Conservation (phyloP, 2,113 vertebrate species). For the Ictidomys tridecemlineatus region DNA sequence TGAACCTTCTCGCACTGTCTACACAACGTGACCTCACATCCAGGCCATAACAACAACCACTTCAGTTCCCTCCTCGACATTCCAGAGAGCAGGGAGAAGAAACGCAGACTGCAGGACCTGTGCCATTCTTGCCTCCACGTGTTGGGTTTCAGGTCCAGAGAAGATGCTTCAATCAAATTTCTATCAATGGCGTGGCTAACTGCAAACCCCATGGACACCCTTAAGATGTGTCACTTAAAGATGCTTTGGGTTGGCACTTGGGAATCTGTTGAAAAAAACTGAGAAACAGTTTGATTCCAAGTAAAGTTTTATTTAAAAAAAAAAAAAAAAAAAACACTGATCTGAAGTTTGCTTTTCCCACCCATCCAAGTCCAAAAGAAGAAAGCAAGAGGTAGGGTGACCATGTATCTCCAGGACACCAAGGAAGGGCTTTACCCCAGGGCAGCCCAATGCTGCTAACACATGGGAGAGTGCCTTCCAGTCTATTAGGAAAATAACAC, state of each 20-base stretch:
- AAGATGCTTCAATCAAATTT: background rate
- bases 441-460: accelerated
- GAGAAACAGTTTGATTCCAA: constrained; percentile 10
- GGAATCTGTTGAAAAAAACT: constrained; percentile 8
- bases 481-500: background rate
- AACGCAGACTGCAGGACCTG: accelerated
- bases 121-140: background rate
- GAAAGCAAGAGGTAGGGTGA: background rate
- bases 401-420: background rate
- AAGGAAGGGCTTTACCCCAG: background rate
- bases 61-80: accelerated
- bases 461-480: background rate
- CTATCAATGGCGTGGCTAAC: background rate
- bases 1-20: too few species aligned
- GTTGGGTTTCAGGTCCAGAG: background rate
- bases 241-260: background rate
- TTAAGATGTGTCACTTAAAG: background rate
- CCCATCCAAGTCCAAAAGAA: background rate
- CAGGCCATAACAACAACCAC: too few species aligned
- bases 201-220: background rate
- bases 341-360: background rate
- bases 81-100: background rate
- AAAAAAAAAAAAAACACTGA: background rate
- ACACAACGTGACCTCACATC: too few species aligned
- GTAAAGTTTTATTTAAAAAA: too few species aligned